Evolutionary conservation across 2,888 invertebrate species (phyloP).

Genomic region (Aspidiotus destructor): DNA sequence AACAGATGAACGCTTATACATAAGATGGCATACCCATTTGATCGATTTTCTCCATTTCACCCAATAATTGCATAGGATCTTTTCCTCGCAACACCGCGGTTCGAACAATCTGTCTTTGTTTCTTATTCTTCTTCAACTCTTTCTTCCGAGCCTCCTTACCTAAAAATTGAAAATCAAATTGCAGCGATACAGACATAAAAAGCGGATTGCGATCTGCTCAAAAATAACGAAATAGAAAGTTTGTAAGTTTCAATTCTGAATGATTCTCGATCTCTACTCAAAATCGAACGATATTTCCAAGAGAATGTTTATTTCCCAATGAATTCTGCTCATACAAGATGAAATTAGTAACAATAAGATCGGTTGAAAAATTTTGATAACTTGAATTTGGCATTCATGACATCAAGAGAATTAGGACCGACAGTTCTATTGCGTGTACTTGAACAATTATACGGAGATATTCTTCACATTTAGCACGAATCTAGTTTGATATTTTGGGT

Average conservation of each 20-base stretch:
- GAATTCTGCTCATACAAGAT: too few relatives aligned
- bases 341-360: too few relatives aligned
- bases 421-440: too few relatives aligned
- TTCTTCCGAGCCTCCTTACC: constrained; percentile 96
- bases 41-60: constrained; percentile 95
- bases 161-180: constrained; percentile 42
- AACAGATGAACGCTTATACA: too few relatives aligned
- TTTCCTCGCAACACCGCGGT: constrained; percentile 96
- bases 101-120: constrained; percentile 89
- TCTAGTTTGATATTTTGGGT: background rate
- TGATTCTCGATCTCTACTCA: too few relatives aligned
- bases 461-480: background rate
- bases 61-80: constrained; percentile 82
- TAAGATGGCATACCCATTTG: constrained; percentile 71
- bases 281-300: too few relatives aligned
- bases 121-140: constrained; percentile 96
- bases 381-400: too few relatives aligned
- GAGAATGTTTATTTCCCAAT: too few relatives aligned
- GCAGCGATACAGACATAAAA: background rate
- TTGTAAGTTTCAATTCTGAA: background rate
- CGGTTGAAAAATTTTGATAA: too few relatives aligned
- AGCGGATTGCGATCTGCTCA: background rate
- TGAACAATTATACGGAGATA: too few relatives aligned
- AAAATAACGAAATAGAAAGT: background rate
- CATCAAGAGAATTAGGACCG: too few relatives aligned